Conservation (phyloP, 2,113 vertebrate genomes). For the Hippopotamus amphibius region DNA sequence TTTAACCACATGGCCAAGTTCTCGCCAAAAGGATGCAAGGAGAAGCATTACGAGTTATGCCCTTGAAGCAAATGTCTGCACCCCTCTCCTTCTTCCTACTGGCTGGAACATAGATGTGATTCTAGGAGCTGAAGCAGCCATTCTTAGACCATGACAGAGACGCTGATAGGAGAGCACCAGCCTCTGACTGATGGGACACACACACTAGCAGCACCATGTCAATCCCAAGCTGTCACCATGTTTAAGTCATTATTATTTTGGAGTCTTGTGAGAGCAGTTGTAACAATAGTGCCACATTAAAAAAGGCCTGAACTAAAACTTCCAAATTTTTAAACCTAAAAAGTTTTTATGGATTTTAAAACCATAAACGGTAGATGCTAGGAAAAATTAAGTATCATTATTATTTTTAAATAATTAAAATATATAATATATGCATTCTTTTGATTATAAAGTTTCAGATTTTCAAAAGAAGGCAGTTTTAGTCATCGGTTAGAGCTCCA, state of each 20-base stretch:
- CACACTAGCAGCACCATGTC: not conserved
- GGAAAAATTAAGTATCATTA: not conserved
- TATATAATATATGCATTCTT: not conserved
- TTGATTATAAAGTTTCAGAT: not conserved
- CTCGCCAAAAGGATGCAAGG: not conserved
- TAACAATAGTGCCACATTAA: not conserved
- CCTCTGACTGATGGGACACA: not conserved
- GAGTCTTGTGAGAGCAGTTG: not conserved
- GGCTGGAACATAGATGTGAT: not conserved
- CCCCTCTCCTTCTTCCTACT: not conserved
- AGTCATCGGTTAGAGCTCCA: not conserved
- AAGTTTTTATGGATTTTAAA: not conserved
- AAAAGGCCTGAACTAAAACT: not conserved
- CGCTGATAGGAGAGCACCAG: not conserved
- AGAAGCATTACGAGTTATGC: not conserved
- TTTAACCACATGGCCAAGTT: not conserved
- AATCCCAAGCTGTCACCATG: not conserved
- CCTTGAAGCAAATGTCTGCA: not conserved
- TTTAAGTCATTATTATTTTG: not conserved
- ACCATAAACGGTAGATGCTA: not conserved
- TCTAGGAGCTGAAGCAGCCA: not conserved
- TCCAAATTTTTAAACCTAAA: not conserved
- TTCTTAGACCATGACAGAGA: not conserved
- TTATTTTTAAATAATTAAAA: slow-evolving; percentile 2
- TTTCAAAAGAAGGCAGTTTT: slow-evolving; percentile 16